Percentiles rank a stretch among this genome's conserved stretches.
These are phyloP conservation scores for Sebastes oblongus DNA, from an alignment of 2,797 vertebrate species.

Conservation along the genomic window DNA sequence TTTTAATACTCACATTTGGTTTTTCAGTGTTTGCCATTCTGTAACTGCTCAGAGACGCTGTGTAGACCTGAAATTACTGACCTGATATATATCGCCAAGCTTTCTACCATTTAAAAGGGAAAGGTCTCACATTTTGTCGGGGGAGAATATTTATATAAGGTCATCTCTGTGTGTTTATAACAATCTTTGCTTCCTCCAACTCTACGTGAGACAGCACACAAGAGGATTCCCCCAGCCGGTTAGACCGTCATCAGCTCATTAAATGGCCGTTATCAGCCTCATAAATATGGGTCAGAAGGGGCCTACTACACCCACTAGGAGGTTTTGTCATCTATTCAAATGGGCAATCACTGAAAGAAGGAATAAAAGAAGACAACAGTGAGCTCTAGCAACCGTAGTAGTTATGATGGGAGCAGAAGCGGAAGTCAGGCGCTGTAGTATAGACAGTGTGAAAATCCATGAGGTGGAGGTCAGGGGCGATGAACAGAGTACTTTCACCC, in stretches of 20 bases:
- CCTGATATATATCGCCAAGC: neutral
- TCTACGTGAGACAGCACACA: neutral
- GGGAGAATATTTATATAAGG: neutral
- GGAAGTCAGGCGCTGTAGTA: neutral
- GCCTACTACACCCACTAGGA: no score
- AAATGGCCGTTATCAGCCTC: neutral
- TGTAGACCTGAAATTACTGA: slow-evolving; percentile 11
- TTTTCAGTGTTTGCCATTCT: slow-evolving; percentile 37
- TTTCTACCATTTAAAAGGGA: slow-evolving; percentile 1
- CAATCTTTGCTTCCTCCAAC: neutral
- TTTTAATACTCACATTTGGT: slow-evolving; percentile 53
- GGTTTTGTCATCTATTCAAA: no score
- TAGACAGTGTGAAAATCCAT: no score
- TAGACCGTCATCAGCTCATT: neutral
- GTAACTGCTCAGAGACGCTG: slow-evolving; percentile 9
- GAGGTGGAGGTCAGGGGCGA: no score
- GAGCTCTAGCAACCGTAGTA: neutral
- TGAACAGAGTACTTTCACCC: no score
- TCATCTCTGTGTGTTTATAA: neutral
- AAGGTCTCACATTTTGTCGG: neutral
- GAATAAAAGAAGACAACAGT: neutral
- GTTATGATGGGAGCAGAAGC: accelerated
- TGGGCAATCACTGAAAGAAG: no score
- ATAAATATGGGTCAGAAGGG: no score
- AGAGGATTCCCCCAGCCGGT: neutral